Conservation (phyloP, 2,113 vertebrate species). For the Amazona vittata region DNA sequence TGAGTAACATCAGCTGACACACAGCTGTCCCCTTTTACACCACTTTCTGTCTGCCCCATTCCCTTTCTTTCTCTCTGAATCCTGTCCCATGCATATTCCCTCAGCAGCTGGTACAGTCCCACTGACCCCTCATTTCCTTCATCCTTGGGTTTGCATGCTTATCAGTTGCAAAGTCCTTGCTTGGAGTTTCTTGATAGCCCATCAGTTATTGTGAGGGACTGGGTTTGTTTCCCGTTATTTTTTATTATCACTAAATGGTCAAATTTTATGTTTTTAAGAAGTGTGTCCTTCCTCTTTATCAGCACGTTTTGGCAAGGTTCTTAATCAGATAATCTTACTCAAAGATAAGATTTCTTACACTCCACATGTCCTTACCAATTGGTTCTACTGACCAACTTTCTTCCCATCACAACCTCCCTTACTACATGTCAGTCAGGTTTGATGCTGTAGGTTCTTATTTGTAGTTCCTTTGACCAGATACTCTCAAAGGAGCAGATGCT, state of each 20-base stretch:
- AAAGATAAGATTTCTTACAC: neutral
- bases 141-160: neutral
- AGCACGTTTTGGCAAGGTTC: neutral
- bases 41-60: neutral
- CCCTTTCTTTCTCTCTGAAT: neutral
- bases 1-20: neutral
- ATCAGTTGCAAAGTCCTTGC: neutral
- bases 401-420: neutral
- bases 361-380: neutral
- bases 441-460: neutral
- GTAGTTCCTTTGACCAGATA: neutral
- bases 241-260: neutral
- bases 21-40: accelerated
- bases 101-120: neutral
- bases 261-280: neutral
- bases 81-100: neutral
- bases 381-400: neutral
- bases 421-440: neutral
- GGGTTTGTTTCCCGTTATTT: neutral
- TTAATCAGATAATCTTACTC: neutral
- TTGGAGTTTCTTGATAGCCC: neutral
- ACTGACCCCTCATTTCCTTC: neutral
- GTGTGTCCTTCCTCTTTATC: neutral
- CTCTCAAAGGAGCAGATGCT: neutral
- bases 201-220: neutral